phyloP scores from a whole-genome alignment of 2,113 vertebrate genomes.

The Mus musculus region GRCm39 chr17:15536001-15536500 shows the following conservation, averaged over 20 bases:
- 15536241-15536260: slow-evolving; percentile 79
- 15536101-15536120: background rate
- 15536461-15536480: slow-evolving; percentile 11
- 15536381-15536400: slow-evolving; percentile 37
- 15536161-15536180: slow-evolving; percentile 73
- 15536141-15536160: slow-evolving; percentile 32
- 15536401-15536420: background rate
- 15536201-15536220: slow-evolving; percentile 68
- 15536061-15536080: slow-evolving; percentile 1
- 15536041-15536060: background rate
- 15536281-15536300: slow-evolving; percentile 80
- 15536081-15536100: slow-evolving; percentile 24
- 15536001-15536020: too few species aligned
- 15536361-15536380: slow-evolving; percentile 28
- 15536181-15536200: slow-evolving; percentile 78
- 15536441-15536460: slow-evolving; percentile 59
- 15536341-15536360: slow-evolving; percentile 52
- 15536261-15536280: slow-evolving; percentile 68
- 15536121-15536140: background rate
- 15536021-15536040: background rate
- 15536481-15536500: fast-evolving
- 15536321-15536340: slow-evolving; percentile 38
- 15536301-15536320: slow-evolving; percentile 69
- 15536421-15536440: slow-evolving; percentile 32
- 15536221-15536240: slow-evolving; percentile 77